phyloP scores from a whole-genome alignment of 2,888 invertebrate species.

The Druceiella hillmani region DNA sequence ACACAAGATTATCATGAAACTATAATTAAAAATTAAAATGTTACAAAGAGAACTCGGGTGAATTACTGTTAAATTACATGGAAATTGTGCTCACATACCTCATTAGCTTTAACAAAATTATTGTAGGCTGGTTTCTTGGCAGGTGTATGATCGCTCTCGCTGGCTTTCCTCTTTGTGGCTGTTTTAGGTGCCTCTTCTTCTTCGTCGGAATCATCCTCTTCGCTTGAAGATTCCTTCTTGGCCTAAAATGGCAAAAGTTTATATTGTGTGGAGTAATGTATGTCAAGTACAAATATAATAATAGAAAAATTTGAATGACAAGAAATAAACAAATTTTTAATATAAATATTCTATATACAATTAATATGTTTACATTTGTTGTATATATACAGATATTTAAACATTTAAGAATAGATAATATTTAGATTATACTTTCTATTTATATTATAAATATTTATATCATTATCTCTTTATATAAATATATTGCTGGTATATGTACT shows the following conservation, averaged over 20 bases:
- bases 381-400: no score
- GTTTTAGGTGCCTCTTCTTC: slow-evolving; percentile 32
- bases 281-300: no score
- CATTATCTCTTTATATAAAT: no score
- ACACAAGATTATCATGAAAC: no score
- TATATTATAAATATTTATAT: no score
- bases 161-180: slow-evolving; percentile 37
- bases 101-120: slow-evolving; percentile 75
- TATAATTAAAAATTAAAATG: not conserved
- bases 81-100: slow-evolving; percentile 34
- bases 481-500: no score
- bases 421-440: no score
- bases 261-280: slow-evolving; percentile 12
- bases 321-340: no score
- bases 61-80: not conserved
- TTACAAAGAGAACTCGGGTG: slow-evolving; percentile 1
- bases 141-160: slow-evolving; percentile 35
- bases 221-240: slow-evolving; percentile 32
- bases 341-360: no score
- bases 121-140: slow-evolving; percentile 56
- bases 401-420: no score
- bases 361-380: no score
- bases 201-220: slow-evolving; percentile 32
- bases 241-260: slow-evolving; percentile 23
- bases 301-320: no score